Conservation (phyloP, 1,140 invertebrate genomes). For the Zaprionus davidi region DNA sequence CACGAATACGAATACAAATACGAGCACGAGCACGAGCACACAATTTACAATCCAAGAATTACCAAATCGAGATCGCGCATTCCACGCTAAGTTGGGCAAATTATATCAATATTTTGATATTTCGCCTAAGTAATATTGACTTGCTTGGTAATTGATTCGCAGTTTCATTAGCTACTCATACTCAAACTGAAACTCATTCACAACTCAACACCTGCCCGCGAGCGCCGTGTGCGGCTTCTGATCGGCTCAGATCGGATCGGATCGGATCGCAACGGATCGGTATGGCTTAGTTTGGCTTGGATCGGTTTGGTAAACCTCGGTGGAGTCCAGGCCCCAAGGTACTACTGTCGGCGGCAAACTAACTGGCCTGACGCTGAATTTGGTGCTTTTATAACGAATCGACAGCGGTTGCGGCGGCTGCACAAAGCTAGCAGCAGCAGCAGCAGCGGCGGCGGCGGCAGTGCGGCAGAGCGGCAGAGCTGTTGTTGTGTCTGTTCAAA, state of each 20-base stretch:
- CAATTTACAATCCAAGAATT: constrained; percentile 55
- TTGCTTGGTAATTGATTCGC: constrained; percentile 53
- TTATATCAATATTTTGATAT: constrained; percentile 57
- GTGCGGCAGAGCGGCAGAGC: too few relatives aligned
- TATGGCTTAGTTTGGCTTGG: neutral
- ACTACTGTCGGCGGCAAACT: constrained; percentile 59
- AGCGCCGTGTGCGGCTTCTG: constrained; percentile 8
- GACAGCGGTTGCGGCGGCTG: constrained; percentile 21
- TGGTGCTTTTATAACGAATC: constrained; percentile 76
- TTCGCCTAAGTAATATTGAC: constrained; percentile 46
- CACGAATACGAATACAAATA: constrained; percentile 6
- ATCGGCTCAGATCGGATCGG: constrained; percentile 13
- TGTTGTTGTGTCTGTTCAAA: constrained; percentile 15
- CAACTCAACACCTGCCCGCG: constrained; percentile 60
- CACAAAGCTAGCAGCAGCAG: constrained; percentile 10
- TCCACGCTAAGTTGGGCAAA: constrained; percentile 62
- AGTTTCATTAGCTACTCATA: constrained; percentile 54
- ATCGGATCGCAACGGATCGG: constrained; percentile 3
- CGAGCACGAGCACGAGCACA: constrained; percentile 21
- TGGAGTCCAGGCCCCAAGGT: constrained; percentile 66
- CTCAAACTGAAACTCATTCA: constrained; percentile 27
- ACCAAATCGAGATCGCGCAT: constrained; percentile 61
- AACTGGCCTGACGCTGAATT: constrained; percentile 68
- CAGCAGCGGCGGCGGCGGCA: constrained; percentile 3
- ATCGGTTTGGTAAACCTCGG: constrained; percentile 38